Evolutionary conservation across 2,888 invertebrate species (phyloP).

Genomic region (Drosophila ezoana): DNA sequence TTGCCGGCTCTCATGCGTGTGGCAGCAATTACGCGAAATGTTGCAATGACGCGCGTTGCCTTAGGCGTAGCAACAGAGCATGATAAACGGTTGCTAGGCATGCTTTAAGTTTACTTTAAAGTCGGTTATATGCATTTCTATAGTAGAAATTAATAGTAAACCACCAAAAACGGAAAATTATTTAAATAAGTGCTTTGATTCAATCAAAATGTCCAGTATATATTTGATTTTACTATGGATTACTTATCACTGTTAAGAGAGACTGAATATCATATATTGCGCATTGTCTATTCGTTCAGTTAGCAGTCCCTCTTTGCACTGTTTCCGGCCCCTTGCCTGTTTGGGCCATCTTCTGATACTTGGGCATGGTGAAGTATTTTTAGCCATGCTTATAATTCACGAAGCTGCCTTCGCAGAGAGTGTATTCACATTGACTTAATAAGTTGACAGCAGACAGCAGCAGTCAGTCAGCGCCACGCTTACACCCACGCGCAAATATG

Average conservation of each 20-base stretch:
- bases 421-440: conserved; percentile 65
- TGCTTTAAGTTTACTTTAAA: too few species aligned
- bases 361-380: conserved; percentile 54
- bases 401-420: conserved; percentile 23
- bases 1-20: neutral
- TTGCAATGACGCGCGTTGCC: conserved; percentile 28
- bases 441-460: conserved; percentile 73
- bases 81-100: conserved; percentile 1
- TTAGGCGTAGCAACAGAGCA: conserved; percentile 3
- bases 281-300: conserved; percentile 8
- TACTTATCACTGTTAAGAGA: conserved; percentile 4
- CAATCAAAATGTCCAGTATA: neutral
- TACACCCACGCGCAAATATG: conserved; percentile 19
- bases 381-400: conserved; percentile 61
- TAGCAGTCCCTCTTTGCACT: neutral
- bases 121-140: neutral
- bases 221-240: neutral
- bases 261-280: neutral
- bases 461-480: conserved; percentile 63
- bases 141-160: neutral
- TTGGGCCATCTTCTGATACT: conserved; percentile 5
- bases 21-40: conserved; percentile 42
- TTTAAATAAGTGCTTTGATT: neutral
- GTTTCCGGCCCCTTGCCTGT: neutral
- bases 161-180: too few species aligned